These are phyloP conservation scores for Myotis davidii DNA, from an alignment of 2,113 vertebrate species.

Conservation along the genomic window DNA sequence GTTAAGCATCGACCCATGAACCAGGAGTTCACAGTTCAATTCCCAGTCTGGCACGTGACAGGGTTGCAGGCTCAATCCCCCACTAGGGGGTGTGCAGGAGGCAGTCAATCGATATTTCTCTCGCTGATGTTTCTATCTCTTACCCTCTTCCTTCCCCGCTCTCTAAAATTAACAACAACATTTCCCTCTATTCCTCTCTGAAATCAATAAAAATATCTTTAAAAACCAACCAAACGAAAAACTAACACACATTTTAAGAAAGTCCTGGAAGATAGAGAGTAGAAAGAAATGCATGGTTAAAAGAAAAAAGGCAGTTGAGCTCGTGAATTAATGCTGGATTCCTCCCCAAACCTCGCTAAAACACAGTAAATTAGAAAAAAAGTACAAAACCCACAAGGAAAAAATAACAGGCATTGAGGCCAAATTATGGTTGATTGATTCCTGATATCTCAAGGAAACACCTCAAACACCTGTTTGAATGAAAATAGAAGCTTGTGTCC, in stretches of 20 bases:
- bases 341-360: neutral
- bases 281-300: neutral
- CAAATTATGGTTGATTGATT: conserved; percentile 11
- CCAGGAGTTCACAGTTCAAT: too few relatives aligned
- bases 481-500: neutral
- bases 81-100: too few relatives aligned
- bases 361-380: neutral
- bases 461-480: neutral
- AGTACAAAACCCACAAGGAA: neutral
- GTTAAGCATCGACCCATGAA: too few relatives aligned
- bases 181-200: too few relatives aligned
- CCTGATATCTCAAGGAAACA: neutral
- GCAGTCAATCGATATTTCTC: too few relatives aligned
- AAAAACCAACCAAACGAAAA: neutral
- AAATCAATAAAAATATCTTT: too few relatives aligned
- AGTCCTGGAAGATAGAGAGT: neutral
- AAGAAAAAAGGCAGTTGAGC: neutral
- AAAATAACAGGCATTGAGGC: neutral
- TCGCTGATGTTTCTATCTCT: too few relatives aligned
- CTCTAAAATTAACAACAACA: too few relatives aligned
- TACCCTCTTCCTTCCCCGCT: too few relatives aligned
- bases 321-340: neutral
- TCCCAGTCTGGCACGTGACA: too few relatives aligned
- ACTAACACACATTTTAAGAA: neutral
- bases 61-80: too few relatives aligned